A percentile compares a stretch with the other conserved stretches of the same genome.
Evolutionary conservation across 37 sponge, comb jelly and placozoan genomes (phyloP).

Genomic region (Oscarella lobularis): DNA sequence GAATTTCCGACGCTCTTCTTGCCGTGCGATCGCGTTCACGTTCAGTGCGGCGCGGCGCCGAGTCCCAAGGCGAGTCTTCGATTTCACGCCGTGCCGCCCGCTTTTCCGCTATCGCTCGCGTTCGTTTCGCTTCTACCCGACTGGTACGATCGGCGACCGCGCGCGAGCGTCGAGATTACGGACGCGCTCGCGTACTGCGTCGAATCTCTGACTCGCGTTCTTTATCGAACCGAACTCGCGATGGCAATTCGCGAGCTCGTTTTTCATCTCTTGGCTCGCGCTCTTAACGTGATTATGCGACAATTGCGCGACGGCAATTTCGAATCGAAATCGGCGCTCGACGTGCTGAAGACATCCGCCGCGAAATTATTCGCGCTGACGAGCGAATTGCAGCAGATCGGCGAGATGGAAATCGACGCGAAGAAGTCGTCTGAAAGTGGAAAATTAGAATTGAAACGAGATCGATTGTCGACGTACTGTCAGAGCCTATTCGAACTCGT

Average conservation of each 20-base stretch:
- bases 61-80: constrained; percentile 17
- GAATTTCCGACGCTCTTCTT: constrained; percentile 57
- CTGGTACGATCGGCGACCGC: neutral
- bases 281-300: neutral
- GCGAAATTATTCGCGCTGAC: no score
- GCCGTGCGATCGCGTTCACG: constrained; percentile 56
- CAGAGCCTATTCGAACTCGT: constrained; percentile 55
- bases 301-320: neutral
- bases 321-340: neutral
- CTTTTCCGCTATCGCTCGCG: constrained; percentile 57
- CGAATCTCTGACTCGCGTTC: constrained; percentile 7
- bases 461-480: constrained; percentile 60
- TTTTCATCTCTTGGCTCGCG: neutral
- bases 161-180: neutral
- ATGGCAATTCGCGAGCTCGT: constrained; percentile 4
- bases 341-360: neutral
- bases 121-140: constrained; percentile 24
- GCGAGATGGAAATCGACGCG: constrained; percentile 24
- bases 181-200: constrained; percentile 8
- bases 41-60: constrained; percentile 24
- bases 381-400: constrained; percentile 40
- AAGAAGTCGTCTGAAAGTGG: neutral
- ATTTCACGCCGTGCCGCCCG: constrained; percentile 42
- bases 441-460: neutral
- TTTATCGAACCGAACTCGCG: constrained; percentile 8